Conservation (phyloP, 2,888 invertebrate genomes). For the Ochropleura leucogaster region DNA sequence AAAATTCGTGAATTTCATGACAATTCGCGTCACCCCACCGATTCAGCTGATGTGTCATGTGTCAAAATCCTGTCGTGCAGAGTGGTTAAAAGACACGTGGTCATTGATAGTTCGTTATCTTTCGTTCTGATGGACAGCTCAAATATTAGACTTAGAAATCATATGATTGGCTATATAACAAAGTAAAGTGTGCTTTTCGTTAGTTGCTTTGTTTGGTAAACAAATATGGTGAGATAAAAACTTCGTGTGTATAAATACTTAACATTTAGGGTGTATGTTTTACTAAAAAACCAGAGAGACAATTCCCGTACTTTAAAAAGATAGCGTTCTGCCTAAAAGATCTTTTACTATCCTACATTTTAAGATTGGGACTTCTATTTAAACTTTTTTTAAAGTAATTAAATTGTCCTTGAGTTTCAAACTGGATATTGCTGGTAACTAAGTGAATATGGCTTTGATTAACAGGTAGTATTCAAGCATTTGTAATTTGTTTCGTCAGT, state of each 20-base stretch:
- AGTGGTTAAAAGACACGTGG: slow-evolving; percentile 6
- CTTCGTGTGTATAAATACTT: background rate
- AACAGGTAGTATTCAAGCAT: background rate
- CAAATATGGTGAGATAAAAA: slow-evolving; percentile 4
- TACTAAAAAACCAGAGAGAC: background rate
- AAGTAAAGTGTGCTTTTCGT: slow-evolving; percentile 2
- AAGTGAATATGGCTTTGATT: too few species aligned
- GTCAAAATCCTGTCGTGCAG: too few species aligned
- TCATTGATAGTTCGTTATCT: slow-evolving; percentile 15
- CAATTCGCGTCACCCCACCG: too few species aligned
- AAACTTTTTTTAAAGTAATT: too few species aligned
- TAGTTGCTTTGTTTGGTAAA: slow-evolving; percentile 11
- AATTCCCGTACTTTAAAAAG: too few species aligned
- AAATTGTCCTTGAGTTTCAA: too few species aligned
- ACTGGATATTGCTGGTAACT: too few species aligned
- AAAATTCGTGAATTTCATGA: too few species aligned
- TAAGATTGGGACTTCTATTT: too few species aligned
- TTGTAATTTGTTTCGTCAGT: background rate
- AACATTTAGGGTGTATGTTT: background rate
- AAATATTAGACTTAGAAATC: slow-evolving; percentile 31
- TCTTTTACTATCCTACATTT: too few species aligned
- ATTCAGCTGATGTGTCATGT: too few species aligned
- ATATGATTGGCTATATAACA: slow-evolving; percentile 2
- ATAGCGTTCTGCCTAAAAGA: too few species aligned
- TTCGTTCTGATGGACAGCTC: slow-evolving; percentile 3